phyloP scores from a whole-genome alignment of 2,113 vertebrate genomes.

The Felis catus region DNA sequence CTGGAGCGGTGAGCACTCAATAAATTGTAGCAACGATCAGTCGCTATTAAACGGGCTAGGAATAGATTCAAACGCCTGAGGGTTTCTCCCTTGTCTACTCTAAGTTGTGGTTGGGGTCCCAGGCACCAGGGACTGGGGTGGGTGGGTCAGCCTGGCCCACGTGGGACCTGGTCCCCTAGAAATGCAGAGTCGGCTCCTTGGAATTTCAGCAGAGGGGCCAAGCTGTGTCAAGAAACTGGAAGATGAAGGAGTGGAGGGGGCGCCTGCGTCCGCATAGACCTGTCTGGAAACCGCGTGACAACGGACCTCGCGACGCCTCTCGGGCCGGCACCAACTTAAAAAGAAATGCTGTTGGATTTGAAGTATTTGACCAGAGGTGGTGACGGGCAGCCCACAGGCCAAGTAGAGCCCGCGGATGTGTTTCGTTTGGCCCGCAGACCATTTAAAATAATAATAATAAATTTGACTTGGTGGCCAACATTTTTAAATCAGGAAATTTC shows the following conservation, averaged over 20 bases:
- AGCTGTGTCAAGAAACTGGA: background rate
- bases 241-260: background rate
- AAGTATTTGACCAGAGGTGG: background rate
- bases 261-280: background rate
- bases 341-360: constrained; percentile 5
- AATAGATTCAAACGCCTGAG: background rate
- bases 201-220: background rate
- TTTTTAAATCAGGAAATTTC: constrained; percentile 57
- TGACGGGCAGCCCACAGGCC: background rate
- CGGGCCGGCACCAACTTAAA: background rate
- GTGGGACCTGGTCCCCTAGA: background rate
- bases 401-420: background rate
- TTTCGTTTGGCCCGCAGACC: constrained; percentile 31
- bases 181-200: background rate
- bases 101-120: background rate
- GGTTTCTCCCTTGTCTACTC: background rate
- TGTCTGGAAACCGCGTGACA: background rate
- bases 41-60: too few species aligned
- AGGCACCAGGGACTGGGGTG: background rate
- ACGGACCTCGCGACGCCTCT: background rate
- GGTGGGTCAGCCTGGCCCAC: background rate
- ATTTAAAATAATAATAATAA: constrained; percentile 28
- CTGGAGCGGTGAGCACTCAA: background rate
- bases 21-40: background rate
- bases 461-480: constrained; percentile 5